Percentiles rank a stretch among this genome's conserved stretches.
phyloP scores from a whole-genome alignment of 2,113 vertebrate genomes.

The Siniperca knerii region DNA sequence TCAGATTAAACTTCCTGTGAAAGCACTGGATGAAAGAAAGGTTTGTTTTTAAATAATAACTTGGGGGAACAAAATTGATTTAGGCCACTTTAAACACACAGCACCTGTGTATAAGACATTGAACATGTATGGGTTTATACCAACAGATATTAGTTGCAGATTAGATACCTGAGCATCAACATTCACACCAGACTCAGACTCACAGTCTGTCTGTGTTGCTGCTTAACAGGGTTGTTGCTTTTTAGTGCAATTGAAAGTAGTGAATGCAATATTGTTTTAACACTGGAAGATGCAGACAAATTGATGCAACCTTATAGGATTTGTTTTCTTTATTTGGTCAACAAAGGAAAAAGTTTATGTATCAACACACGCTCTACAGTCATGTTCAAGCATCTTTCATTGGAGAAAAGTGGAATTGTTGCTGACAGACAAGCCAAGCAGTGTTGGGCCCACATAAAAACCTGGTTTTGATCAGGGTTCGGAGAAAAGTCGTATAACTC shows the following conservation, averaged over 20 bases:
- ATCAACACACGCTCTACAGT: neutral
- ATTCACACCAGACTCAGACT: neutral
- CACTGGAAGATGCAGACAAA: neutral
- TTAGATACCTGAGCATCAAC: neutral
- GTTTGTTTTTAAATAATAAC: conserved; percentile 21
- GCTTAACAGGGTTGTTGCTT: neutral
- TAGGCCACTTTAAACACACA: conserved; percentile 1
- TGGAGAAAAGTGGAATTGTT: neutral
- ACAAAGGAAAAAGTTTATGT: neutral
- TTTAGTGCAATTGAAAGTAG: conserved; percentile 1
- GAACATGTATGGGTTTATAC: neutral
- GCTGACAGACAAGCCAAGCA: neutral
- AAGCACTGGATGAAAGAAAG: neutral
- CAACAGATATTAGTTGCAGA: neutral
- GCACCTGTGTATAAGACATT: neutral
- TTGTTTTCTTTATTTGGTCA: neutral
- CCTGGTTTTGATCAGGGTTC: conserved; percentile 21
- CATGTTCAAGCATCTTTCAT: neutral
- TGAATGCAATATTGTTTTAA: neutral
- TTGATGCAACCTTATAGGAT: neutral
- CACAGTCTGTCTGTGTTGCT: conserved; percentile 4
- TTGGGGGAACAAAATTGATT: conserved; percentile 28
- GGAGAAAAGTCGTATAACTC: neutral
- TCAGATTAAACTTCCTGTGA: conserved; percentile 2
- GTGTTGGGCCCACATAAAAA: neutral